Base-by-base conservation (phyloP, 1,140 invertebrate species). In the Mercenaria mercenaria region DNA sequence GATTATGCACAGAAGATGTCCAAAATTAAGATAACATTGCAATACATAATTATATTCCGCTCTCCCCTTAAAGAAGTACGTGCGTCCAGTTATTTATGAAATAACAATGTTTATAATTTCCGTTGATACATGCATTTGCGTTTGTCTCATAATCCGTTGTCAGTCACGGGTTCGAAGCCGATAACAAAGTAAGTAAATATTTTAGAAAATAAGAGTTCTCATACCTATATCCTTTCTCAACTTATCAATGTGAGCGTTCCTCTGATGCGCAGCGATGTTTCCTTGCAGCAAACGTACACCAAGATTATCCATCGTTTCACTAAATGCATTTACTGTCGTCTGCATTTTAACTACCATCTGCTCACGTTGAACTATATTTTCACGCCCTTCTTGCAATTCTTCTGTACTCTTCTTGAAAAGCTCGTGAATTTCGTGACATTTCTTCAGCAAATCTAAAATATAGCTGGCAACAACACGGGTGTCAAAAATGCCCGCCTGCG, bases 381-480 rank as follows among this genome's bases (percentile, higher is more conserved):
- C 80, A 15, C 80, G 52, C 18, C 80, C 56, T 18, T 64, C 32
- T 43, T 82, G n/a, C 59, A 82, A 47, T 10, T 82, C 80, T 15
- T 59, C 80, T 39, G 39, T 37, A 15, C 56, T 41, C 11, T 0
- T n/a, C 56, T 29, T 37, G 34, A 39, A 82, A 37, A 64, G n/a
- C n/a, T 34, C 34, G 52, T 67, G 80, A 43, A 82, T 64, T 41
- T 82, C 80, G 39, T 82, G 59, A 64, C 80, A 82, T 82, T 37
- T 64, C 80, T 82, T 26, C 34, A 82, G 34, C 34, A 82, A 20
- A 10, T 82, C 80, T 18, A 82, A 34, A 61, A 82, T 26, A 41
- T 67, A 82, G 34, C 59, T 20, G 34, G 52, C 56, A 43, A 82
- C 26, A 18, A 13, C 4, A 0, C 80, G 80, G 8, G 59, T 41